Evolutionary conservation across 2,888 invertebrate genomes (phyloP), one percentile per base, ranked within the genome.

Genomic region (Cataglyphis cursor): DNA sequence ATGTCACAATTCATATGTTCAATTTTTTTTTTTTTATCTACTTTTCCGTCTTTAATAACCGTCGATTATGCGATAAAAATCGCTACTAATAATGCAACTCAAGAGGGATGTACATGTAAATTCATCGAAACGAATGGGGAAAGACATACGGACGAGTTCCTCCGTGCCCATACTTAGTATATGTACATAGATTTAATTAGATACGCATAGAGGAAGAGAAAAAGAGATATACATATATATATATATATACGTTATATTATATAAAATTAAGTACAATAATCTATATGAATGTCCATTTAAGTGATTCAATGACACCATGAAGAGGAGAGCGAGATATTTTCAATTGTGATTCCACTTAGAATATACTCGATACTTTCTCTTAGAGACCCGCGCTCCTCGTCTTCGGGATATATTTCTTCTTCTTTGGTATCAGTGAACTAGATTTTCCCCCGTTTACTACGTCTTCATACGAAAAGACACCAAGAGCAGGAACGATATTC

Each of bases 121-220:
- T 70, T 48, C 65, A 87, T 84, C 70, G 64, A 83, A 86, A 82
- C 90, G 89, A 90, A 91, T 88, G 89, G 89, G 90, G 89, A 91
- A 92, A 91, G 90, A 91, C 86, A 89, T 90, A 92, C 92, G 92
- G 92, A 93, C 91, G 92, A 92, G 92, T 93, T 93, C 92, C 92
- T 94, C 91, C 92, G 92, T 93, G 90, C 89, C 92, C 93, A 88
- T 59, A 80, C 89, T 85, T 92, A 91, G 88, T 78, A 86, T 89
- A 86, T 89, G 87, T 90, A 90, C 68, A 87, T 87, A 87, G 78
- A 74, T 74, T 85, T 83, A 76, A 86, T 81, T 83, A 87, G 80
- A 74, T 51, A 80, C 66, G 85, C 44, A 59, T 80, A 84, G 84
- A 54, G 31, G 44, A 75, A 83, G n/a, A 73, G 24, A 68, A 72